Conservation (phyloP, 2,888 invertebrate species). For the Dicyrtoma fusca region DNA sequence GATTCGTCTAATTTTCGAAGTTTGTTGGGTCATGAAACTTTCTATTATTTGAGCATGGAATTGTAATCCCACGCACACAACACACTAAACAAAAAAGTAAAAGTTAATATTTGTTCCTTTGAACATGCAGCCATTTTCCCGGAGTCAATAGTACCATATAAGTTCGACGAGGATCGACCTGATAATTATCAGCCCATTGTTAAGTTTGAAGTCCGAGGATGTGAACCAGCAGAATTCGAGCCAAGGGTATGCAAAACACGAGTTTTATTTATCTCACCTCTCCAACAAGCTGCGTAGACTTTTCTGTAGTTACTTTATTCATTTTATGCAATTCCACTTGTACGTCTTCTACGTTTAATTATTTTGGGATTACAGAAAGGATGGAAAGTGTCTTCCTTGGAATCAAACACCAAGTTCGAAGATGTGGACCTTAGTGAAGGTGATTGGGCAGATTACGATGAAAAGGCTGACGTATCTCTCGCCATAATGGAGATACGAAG, state of each 20-base stretch:
- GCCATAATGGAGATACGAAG: constrained; percentile 31
- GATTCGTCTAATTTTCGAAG: no score
- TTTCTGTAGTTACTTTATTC: background rate
- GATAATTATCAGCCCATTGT: constrained; percentile 30
- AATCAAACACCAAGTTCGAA: constrained; percentile 22
- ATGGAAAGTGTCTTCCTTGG: constrained; percentile 30
- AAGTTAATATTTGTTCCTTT: background rate
- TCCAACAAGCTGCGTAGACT: no score
- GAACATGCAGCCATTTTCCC: constrained; percentile 21
- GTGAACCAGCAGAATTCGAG: constrained; percentile 34
- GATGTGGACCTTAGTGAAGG: constrained; percentile 33
- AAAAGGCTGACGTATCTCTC: constrained; percentile 23
- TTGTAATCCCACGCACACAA: no score
- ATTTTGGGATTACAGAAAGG: constrained; percentile 22
- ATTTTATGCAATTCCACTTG: no score
- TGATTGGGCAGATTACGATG: constrained; percentile 42
- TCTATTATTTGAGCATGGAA: no score
- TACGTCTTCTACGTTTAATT: no score
- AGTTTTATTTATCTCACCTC: no score
- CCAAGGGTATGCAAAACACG: constrained; percentile 26
- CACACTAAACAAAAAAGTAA: background rate
- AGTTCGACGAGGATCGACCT: constrained; percentile 25
- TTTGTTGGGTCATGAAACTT: no score
- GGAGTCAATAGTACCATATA: constrained; percentile 17
- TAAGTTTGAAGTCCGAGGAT: constrained; percentile 37